Evolutionary conservation across 2,888 invertebrate species (phyloP).

Genomic region (Leptogaster cylindrica): DNA sequence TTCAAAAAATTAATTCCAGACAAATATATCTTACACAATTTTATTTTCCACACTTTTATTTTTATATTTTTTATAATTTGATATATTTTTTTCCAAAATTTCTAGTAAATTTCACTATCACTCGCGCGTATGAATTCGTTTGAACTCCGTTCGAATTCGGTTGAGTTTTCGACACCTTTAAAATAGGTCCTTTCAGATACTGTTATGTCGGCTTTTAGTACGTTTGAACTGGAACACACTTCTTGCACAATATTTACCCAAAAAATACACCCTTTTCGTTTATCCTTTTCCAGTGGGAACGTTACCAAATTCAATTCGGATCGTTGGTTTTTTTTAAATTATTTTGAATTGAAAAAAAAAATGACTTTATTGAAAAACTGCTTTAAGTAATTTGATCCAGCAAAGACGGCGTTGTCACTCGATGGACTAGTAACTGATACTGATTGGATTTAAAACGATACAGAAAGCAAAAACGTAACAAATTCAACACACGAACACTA

Average conservation of each 20-base stretch:
- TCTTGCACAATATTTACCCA: background rate
- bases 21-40: slow-evolving; percentile 16
- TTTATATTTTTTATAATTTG: background rate
- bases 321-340: too few species aligned
- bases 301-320: background rate
- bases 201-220: background rate
- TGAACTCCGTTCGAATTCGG: background rate
- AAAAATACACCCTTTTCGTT: slow-evolving; percentile 1
- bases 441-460: slow-evolving; percentile 55
- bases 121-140: slow-evolving; percentile 1
- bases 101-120: slow-evolving; percentile 12
- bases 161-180: too few species aligned
- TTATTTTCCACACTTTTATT: slow-evolving; percentile 23
- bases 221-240: background rate
- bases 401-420: slow-evolving; percentile 57
- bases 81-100: background rate
- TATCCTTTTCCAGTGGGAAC: background rate
- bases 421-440: slow-evolving; percentile 61
- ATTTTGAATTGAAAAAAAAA: slow-evolving; percentile 15
- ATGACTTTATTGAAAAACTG: background rate
- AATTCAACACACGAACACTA: slow-evolving; percentile 38
- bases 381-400: slow-evolving; percentile 11
- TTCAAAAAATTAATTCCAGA: slow-evolving; percentile 3
- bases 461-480: slow-evolving; percentile 54
- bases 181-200: too few species aligned